A percentile compares a stretch with the other conserved stretches of the same genome.
Evolutionary conservation across 2,797 vertebrate genomes (phyloP).

Genomic region (Poeciliopsis presidionis): DNA sequence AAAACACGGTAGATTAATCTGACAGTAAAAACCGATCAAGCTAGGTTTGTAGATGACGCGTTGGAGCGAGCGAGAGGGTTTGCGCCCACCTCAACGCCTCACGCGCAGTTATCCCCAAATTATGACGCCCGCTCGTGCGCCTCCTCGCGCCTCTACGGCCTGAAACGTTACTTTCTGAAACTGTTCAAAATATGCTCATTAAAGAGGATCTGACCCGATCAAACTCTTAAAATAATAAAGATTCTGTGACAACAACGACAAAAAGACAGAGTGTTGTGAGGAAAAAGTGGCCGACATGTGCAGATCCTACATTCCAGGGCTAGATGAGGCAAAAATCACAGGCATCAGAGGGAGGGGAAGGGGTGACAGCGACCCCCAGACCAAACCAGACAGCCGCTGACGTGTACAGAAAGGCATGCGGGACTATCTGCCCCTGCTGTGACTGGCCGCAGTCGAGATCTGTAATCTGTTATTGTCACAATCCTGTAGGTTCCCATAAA

Average conservation of each 20-base stretch:
- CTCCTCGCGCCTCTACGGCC: background rate
- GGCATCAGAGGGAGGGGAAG: constrained; percentile 12
- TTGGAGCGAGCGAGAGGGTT: no score
- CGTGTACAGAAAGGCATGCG: constrained; percentile 83
- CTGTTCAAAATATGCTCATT: background rate
- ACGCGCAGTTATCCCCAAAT: no score
- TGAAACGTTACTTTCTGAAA: background rate
- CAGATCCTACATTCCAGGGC: constrained; percentile 20
- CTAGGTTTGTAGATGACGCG: no score
- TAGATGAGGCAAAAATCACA: constrained; percentile 9
- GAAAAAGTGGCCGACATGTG: constrained; percentile 20
- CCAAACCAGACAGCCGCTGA: constrained; percentile 59
- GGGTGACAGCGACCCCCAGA: constrained; percentile 37
- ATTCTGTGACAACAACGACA: background rate
- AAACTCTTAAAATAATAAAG: background rate
- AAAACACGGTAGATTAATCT: no score
- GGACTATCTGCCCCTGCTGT: constrained; percentile 65
- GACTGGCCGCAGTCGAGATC: constrained; percentile 45
- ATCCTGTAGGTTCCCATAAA: constrained; percentile 56
- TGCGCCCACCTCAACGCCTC: no score
- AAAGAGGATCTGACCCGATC: background rate
- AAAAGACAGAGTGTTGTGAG: background rate
- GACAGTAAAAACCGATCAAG: no score
- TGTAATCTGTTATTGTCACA: constrained; percentile 27
- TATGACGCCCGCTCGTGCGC: no score